Percentiles rank a stretch among this genome's conserved stretches.
These are phyloP conservation scores for Spea hammondii DNA, from an alignment of 2,797 vertebrate species.

Conservation along the genomic window DNA sequence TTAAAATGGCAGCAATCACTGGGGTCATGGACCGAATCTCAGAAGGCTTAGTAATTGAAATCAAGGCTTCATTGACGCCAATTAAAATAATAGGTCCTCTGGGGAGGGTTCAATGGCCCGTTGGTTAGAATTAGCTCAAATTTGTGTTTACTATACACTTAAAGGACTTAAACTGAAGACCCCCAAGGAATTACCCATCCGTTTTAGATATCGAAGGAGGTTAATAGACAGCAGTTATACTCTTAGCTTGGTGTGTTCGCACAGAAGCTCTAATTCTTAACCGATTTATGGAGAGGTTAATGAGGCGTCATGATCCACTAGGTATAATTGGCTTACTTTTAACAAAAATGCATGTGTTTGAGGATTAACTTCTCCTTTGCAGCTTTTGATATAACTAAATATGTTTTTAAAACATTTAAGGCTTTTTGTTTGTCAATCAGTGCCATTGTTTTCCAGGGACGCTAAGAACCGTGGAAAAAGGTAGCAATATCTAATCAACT, in stretches of 20 bases:
- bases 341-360: too few relatives aligned
- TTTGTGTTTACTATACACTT: background rate
- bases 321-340: too few relatives aligned
- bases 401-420: too few relatives aligned
- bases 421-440: too few relatives aligned
- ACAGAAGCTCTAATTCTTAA: too few relatives aligned
- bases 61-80: background rate
- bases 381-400: too few relatives aligned
- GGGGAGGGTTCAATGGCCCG: background rate
- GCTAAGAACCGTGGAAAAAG: too few relatives aligned
- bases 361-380: too few relatives aligned
- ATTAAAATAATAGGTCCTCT: background rate
- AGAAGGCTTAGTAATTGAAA: background rate
- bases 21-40: background rate
- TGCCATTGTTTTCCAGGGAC: too few relatives aligned
- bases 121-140: background rate
- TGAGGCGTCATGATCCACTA: too few relatives aligned
- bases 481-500: too few relatives aligned
- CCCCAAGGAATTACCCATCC: background rate
- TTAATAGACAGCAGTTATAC: background rate
- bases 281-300: too few relatives aligned
- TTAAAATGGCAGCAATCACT: background rate
- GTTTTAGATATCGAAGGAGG: background rate
- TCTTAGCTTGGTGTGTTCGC: background rate
- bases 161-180: background rate